These are phyloP conservation scores for Labeo calbasu DNA, from an alignment of 2,797 vertebrate species.

Conservation along the genomic window DNA sequence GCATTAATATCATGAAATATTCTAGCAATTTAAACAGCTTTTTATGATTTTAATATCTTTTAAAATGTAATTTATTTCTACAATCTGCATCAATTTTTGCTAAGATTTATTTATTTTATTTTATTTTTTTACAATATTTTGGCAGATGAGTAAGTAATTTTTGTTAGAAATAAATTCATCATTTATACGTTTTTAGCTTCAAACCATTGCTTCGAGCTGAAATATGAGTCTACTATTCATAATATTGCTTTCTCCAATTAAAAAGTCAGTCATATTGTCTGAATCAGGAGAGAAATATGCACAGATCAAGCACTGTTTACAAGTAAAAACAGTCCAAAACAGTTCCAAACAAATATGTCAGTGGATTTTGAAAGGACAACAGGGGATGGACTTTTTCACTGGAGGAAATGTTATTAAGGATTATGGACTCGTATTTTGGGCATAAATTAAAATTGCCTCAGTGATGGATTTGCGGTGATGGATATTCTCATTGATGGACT, in stretches of 20 bases:
- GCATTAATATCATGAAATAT: background rate
- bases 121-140: background rate
- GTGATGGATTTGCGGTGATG: background rate
- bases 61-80: background rate
- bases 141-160: background rate
- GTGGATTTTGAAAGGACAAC: background rate
- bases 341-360: background rate
- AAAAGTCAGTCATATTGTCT: too few species aligned
- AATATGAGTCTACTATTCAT: background rate
- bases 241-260: background rate
- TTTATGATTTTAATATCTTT: background rate
- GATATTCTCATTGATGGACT: background rate
- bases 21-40: background rate
- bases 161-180: background rate
- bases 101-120: too few species aligned
- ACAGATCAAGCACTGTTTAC: background rate
- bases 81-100: background rate
- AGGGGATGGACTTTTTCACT: background rate
- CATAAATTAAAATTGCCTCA: background rate
- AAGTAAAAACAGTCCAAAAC: background rate
- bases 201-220: background rate
- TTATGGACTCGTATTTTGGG: background rate
- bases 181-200: background rate
- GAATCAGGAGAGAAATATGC: background rate
- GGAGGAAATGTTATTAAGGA: background rate